Evolutionary conservation across 2,797 vertebrate species (phyloP), one percentile per base, ranked within the genome.

Genomic region (Vultur gryphus): DNA sequence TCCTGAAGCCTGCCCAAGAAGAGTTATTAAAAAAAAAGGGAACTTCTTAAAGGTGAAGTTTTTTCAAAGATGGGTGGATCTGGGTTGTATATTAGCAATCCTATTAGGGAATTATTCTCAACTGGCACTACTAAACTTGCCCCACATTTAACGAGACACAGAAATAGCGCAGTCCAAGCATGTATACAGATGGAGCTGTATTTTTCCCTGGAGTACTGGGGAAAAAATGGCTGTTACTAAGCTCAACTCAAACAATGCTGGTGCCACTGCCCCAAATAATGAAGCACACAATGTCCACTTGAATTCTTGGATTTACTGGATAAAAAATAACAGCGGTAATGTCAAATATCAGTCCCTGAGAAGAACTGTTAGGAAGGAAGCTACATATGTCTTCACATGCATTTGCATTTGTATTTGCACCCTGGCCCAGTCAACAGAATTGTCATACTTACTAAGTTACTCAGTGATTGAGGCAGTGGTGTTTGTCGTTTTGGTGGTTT

Each of bases 71-170:
- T 15, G 8, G 29, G 10, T 69, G 19, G 19, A 72, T 64, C 25
- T 62, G 28, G 28, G 25, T 48, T 82, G 54, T 51, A 10, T 70
- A 62, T 41, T 33, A 79, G 24, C 25, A 78, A 52, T 72, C 51
- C 51, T 82, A 6, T 62, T 37, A 41, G 17, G 39, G 66, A 90
- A 79, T 79, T 81, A 67, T 76, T 84, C 55, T 94, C 46, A 89
- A 49, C 10, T 84, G 73, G 17, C 48, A 90, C 77, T 95, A 84
- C 52, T 87, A 87, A 95, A 94, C 83, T 86, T 84, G 89, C 43
- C 51, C 79, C 48, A 85, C 57, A 85, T 93, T 87, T 31, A 85
- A 70, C 0, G 0, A 91, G 51, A 48, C 39, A 84, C 20, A 72
- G 57, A 96, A 95, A 65, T 35, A 91, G 73, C 83, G n/a, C 87